Evolutionary conservation across 1,140 invertebrate species (phyloP).

Genomic region (Drosophila parvula): DNA sequence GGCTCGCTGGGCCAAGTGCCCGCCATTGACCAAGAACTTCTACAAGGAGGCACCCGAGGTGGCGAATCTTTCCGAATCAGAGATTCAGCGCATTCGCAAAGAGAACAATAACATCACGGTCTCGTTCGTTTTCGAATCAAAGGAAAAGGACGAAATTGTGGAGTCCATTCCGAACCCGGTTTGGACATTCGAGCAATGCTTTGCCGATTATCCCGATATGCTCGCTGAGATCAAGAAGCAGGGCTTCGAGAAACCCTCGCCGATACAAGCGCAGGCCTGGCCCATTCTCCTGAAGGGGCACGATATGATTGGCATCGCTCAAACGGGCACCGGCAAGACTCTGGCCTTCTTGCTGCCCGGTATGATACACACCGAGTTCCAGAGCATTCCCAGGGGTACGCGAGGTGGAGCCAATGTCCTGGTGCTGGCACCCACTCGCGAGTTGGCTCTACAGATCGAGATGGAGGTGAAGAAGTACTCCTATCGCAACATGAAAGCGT

Average conservation of each 20-base stretch:
- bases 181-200: conserved; percentile 93
- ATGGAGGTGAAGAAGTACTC: conserved; percentile 94
- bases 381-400: conserved; percentile 87
- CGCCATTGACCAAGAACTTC: conserved; percentile 91
- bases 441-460: conserved; percentile 96
- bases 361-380: conserved; percentile 94
- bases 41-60: conserved; percentile 92
- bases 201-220: conserved; percentile 92
- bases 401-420: conserved; percentile 93
- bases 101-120: conserved; percentile 91
- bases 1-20: conserved; percentile 87
- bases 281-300: conserved; percentile 93
- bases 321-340: conserved; percentile 96
- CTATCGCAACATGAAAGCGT: conserved; percentile 93
- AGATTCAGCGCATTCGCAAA: conserved; percentile 87
- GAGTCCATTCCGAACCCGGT: conserved; percentile 92
- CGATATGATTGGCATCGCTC: conserved; percentile 97
- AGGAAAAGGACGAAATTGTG: conserved; percentile 75
- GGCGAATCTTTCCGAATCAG: conserved; percentile 86
- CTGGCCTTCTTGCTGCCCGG: conserved; percentile 96
- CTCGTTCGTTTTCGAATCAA: conserved; percentile 83
- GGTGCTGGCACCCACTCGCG: conserved; percentile 94
- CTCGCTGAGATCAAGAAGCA: conserved; percentile 90
- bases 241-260: conserved; percentile 93
- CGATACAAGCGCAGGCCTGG: conserved; percentile 96